Evolutionary conservation across 2,797 vertebrate genomes (phyloP), one percentile per base, ranked within the genome.

Genomic region (Corythornis leucogaster): DNA sequence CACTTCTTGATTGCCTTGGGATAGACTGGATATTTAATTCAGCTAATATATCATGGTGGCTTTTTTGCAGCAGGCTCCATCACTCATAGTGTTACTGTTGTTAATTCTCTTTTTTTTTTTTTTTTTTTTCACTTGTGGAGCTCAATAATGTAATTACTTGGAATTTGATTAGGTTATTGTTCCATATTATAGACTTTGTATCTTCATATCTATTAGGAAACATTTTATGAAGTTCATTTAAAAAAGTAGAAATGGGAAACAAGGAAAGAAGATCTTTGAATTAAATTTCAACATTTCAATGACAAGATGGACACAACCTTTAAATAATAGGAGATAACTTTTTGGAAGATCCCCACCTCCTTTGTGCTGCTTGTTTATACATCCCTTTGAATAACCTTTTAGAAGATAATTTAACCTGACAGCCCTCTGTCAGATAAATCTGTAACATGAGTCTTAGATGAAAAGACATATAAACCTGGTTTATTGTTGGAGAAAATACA

Each of bases 331-430:
- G 26, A 66, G 13, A 17, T 11, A 69, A 38, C 11, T 66, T 91
- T 71, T 48, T 54, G 11, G 31, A 69, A 79, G 35, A 38, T 55
- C 9, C 6, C 33, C 8, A 38, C 59, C 9, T 91, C 35, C 17
- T 81, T 62, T 79, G 14, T 4, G 22, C 33, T 70, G 9, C 46
- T 91, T 88, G 31, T 67, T 90, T 86, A 51, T 38, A 59, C 9
- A 20, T 33, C 18, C 38, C 40, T 85, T 73, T 73, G 43, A 81
- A 59, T 66, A 57, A 63, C 55, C 19, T 22, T 81, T 75, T 59
- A 48, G 78, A 92, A 92, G 59, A 86, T 77, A 88, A 96, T 91
- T 86, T 55, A 84, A 81, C 22, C 31, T 86, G 92, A 74, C 85
- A 76, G 63, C 7, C 51, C 43, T 31, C 16, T 55, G 67, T 90